Conservation (phyloP, 2,113 vertebrate species). For the Periophthalmodon schlosseri region DNA sequence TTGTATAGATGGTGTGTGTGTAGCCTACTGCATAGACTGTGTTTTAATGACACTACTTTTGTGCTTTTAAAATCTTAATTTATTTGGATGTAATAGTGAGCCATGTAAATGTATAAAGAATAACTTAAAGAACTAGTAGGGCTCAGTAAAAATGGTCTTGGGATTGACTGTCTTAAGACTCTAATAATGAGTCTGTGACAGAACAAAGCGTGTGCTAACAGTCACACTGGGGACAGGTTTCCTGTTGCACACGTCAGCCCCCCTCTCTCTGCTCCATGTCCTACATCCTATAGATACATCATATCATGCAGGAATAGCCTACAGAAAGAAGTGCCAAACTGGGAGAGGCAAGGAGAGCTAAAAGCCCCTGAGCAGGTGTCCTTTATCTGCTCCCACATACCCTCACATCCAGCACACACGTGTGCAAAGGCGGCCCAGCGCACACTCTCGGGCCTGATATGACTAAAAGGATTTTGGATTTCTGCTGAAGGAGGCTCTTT, state of each 20-base stretch:
- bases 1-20: too few species aligned
- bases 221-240: background rate
- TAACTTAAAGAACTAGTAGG: too few species aligned
- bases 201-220: background rate
- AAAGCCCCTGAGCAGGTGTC: slow-evolving; percentile 18
- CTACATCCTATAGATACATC: background rate
- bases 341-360: background rate
- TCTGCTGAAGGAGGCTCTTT: slow-evolving; percentile 64
- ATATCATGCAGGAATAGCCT: slow-evolving; percentile 2
- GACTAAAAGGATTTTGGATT: slow-evolving; percentile 59
- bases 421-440: slow-evolving; percentile 45
- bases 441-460: slow-evolving; percentile 59
- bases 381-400: slow-evolving; percentile 18
- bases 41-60: background rate
- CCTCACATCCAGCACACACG: slow-evolving; percentile 18
- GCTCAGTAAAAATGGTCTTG: too few species aligned
- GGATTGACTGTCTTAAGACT: background rate
- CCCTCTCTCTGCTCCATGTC: background rate
- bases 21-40: background rate
- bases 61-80: background rate
- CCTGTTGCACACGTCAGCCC: background rate
- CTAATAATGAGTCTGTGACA: too few species aligned
- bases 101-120: too few species aligned
- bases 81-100: background rate
- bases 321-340: background rate